phyloP scores from a whole-genome alignment of 1,140 invertebrate genomes.

The Goniozus legneri region DNA sequence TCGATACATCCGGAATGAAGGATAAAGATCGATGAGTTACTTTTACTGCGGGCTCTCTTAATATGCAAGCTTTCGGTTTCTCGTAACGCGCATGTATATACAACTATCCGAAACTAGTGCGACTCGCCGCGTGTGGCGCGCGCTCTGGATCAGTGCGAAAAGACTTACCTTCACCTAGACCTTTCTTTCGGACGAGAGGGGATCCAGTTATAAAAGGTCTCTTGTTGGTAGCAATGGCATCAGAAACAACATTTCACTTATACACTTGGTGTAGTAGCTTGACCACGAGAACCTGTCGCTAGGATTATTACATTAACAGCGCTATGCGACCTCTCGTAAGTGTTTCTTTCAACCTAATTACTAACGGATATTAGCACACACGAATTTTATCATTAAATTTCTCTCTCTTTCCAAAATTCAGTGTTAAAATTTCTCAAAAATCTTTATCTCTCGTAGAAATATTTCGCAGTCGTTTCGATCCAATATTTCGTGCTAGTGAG shows the following conservation, averaged over 20 bases:
- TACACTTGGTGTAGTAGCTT: conserved; percentile 24
- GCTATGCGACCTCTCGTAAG: conserved; percentile 45
- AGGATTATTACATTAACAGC: conserved; percentile 18
- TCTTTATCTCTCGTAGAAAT: no score
- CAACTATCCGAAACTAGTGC: no score
- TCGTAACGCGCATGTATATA: conserved; percentile 5
- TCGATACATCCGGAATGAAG: no score
- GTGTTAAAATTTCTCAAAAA: no score
- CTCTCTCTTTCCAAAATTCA: conserved; percentile 15
- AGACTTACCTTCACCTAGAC: conserved; percentile 56
- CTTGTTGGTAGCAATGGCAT: conserved; percentile 45
- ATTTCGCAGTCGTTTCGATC: no score
- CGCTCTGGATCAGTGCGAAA: conserved; percentile 15
- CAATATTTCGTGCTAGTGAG: background rate
- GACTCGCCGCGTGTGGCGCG: conserved; percentile 2
- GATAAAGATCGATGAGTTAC: conserved; percentile 10
- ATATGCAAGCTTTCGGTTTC: conserved; percentile 10
- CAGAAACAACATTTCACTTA: conserved; percentile 45
- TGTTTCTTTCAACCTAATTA: conserved; percentile 9
- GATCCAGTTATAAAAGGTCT: conserved; percentile 53
- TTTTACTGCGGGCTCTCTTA: conserved; percentile 14
- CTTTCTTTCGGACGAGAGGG: conserved; percentile 52
- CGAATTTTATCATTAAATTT: conserved; percentile 5
- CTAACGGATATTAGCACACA: background rate
- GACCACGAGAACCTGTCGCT: conserved; percentile 19